phyloP scores from a whole-genome alignment of 2,888 invertebrate species.

The Nomada goodeniana region DNA sequence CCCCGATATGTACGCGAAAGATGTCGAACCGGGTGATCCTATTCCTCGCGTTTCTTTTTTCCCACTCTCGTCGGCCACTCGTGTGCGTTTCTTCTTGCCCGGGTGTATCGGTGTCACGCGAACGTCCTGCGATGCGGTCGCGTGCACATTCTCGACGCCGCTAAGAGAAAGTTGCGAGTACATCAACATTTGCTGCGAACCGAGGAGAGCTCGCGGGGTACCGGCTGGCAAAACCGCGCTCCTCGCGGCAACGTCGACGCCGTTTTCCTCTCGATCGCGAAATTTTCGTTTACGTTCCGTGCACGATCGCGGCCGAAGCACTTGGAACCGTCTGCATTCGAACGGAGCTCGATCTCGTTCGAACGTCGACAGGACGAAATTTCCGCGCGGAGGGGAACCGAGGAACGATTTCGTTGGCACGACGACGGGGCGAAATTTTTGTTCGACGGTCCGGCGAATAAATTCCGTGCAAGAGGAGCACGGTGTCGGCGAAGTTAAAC shows the following conservation, averaged over 20 bases:
- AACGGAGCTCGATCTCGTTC: neutral
- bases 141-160: conserved; percentile 20
- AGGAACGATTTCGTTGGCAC: neutral
- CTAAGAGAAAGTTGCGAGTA: conserved; percentile 62
- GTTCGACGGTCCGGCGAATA: conserved; percentile 22
- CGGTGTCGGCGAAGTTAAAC: conserved; percentile 37
- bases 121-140: conserved; percentile 21
- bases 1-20: conserved; percentile 12
- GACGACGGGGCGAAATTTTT: neutral
- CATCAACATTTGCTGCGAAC: conserved; percentile 70
- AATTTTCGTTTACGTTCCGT: conserved; percentile 62
- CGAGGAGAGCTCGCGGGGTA: conserved; percentile 12
- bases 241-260: conserved; percentile 57
- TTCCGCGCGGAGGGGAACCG: neutral
- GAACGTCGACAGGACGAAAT: neutral
- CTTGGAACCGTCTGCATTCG: neutral
- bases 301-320: neutral
- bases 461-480: conserved; percentile 30
- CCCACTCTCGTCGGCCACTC: neutral
- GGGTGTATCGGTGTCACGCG: conserved; percentile 42
- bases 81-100: conserved; percentile 25
- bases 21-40: conserved; percentile 48
- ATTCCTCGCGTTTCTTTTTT: conserved; percentile 1
- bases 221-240: conserved; percentile 41
- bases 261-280: conserved; percentile 59